A percentile compares a stretch with the other conserved stretches of the same genome.
Conservation (phyloP, 2,888 invertebrate species). For the Exephanes ischioxanthus region DNA sequence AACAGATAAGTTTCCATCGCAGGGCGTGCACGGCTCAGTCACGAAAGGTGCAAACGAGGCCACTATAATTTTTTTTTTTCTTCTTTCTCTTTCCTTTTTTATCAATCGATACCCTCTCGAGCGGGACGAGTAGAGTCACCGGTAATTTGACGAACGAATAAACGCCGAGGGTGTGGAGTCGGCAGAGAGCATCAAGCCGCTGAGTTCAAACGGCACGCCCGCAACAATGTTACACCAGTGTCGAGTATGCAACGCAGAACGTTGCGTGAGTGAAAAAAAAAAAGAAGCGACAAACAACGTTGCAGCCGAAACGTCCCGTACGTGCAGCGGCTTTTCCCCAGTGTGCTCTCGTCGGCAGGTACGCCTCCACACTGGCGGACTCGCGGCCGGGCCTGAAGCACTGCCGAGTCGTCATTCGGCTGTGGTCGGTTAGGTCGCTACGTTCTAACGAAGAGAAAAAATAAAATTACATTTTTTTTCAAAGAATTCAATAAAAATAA, state of each 20-base stretch:
- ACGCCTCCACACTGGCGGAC: slow-evolving; percentile 4
- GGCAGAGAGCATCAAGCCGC: slow-evolving; percentile 26
- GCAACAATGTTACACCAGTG: slow-evolving; percentile 40
- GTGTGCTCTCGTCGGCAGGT: slow-evolving; percentile 18
- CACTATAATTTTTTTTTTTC: slow-evolving; percentile 57
- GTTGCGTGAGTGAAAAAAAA: slow-evolving; percentile 15
- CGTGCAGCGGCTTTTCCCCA: slow-evolving; percentile 41
- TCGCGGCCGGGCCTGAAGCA: not conserved
- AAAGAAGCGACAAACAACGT: not conserved
- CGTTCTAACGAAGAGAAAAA: not conserved
- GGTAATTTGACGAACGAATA: slow-evolving; percentile 63
- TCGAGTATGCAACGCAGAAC: slow-evolving; percentile 31
- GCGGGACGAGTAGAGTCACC: slow-evolving; percentile 47
- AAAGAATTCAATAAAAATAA: not conserved
- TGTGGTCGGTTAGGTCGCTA: slow-evolving; percentile 1
- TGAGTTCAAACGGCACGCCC: slow-evolving; percentile 57
- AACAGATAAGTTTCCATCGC: slow-evolving; percentile 3
- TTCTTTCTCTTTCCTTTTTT: slow-evolving; percentile 11
- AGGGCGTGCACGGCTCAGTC: slow-evolving; percentile 39
- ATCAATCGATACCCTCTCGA: slow-evolving; percentile 69
- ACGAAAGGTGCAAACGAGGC: slow-evolving; percentile 66
- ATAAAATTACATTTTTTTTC: not conserved
- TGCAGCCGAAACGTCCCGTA: slow-evolving; percentile 17
- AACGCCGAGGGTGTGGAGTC: slow-evolving; percentile 62
- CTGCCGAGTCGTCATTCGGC: slow-evolving; percentile 6